phyloP scores from a whole-genome alignment of 1,140 invertebrate genomes.

The Metopolophium dirhodum region DNA sequence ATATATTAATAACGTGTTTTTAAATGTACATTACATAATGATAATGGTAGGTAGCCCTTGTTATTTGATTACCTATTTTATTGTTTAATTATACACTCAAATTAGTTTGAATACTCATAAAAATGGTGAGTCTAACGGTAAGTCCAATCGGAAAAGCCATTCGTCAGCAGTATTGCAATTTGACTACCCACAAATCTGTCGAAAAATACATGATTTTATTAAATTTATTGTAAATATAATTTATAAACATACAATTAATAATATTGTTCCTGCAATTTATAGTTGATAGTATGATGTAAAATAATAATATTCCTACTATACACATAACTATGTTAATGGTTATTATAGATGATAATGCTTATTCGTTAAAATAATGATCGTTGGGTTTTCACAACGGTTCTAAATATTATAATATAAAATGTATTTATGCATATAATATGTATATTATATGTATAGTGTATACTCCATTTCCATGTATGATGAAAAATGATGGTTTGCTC shows the following conservation, averaged over 20 bases:
- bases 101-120: not conserved
- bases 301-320: not conserved
- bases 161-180: not conserved
- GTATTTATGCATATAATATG: not conserved
- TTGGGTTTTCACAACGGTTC: not conserved
- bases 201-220: not conserved
- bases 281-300: not conserved
- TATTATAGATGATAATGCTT: not conserved
- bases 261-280: not conserved
- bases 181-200: not conserved
- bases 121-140: not conserved
- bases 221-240: not conserved
- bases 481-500: not conserved
- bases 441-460: too few species aligned
- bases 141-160: not conserved
- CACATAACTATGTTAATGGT: not conserved
- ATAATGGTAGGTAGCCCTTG: not conserved
- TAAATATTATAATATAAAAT: not conserved
- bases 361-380: not conserved
- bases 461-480: not conserved
- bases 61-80: not conserved
- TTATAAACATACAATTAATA: not conserved
- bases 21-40: not conserved
- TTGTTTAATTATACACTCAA: not conserved
- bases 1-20: not conserved